phyloP scores from a whole-genome alignment of 2,797 vertebrate genomes.

The Enteromius viviparus region DNA sequence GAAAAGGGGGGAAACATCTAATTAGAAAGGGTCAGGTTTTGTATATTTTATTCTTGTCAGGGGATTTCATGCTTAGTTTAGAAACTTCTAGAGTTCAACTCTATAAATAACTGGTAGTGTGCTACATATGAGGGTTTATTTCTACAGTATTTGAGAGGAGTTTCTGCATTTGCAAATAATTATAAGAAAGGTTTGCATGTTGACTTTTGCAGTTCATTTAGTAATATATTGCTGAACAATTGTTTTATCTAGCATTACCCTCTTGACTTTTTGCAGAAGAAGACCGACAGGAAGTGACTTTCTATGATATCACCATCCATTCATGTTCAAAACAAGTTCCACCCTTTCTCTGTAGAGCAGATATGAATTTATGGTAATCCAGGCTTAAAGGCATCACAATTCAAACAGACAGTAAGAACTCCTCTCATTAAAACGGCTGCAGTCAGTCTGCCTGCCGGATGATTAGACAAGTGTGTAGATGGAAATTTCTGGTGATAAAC shows the following conservation, averaged over 20 bases:
- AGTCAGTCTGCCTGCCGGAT: conserved; percentile 56
- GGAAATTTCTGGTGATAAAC: conserved; percentile 66
- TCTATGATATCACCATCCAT: conserved; percentile 48
- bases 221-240: conserved; percentile 2
- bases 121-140: neutral
- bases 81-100: neutral
- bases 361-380: conserved; percentile 42
- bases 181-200: neutral
- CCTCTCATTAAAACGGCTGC: conserved; percentile 55
- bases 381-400: conserved; percentile 34
- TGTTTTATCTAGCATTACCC: conserved; percentile 17
- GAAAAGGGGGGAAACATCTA: neutral
- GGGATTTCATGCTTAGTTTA: neutral
- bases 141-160: neutral
- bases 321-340: conserved; percentile 45
- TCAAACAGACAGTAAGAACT: conserved; percentile 42
- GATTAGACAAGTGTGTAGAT: conserved; percentile 55
- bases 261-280: conserved; percentile 6
- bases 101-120: neutral
- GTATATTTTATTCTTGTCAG: neutral
- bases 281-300: conserved; percentile 24
- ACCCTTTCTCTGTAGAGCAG: conserved; percentile 39
- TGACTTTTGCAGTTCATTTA: neutral
- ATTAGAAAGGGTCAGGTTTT: neutral
- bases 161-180: neutral